A percentile compares a stretch with the other conserved stretches of the same genome.
Evolutionary conservation across 2,797 vertebrate species (phyloP).

Genomic region (Leontopithecus rosalia): DNA sequence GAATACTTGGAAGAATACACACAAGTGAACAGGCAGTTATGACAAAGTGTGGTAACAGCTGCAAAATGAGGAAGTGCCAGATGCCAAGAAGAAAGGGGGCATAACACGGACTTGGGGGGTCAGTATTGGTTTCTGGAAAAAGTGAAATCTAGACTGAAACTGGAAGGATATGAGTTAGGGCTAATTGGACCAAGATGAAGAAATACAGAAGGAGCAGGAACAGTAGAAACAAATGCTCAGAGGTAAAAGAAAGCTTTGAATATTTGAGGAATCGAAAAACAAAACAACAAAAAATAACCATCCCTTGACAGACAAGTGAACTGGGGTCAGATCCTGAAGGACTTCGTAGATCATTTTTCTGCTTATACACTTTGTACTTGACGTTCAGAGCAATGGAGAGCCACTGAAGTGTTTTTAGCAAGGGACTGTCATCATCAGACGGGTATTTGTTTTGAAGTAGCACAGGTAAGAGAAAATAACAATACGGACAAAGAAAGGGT

Average conservation of each 20-base stretch:
- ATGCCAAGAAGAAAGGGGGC: background rate
- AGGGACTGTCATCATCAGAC: background rate
- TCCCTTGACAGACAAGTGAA: background rate
- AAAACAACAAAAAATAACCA: background rate
- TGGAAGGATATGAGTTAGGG: constrained; percentile 14
- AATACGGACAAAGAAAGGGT: background rate
- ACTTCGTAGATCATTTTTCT: background rate
- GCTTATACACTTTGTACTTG: background rate
- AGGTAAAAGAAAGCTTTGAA: background rate
- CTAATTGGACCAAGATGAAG: background rate
- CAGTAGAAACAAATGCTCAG: background rate
- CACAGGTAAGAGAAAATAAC: background rate
- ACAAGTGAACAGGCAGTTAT: background rate
- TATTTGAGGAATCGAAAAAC: background rate
- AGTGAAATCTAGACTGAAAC: background rate
- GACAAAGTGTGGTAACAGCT: background rate
- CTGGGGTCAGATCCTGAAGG: background rate
- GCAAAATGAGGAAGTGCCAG: background rate
- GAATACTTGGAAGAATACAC: background rate
- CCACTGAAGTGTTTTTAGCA: background rate
- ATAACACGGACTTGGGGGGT: too few relatives aligned
- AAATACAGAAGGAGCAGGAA: background rate
- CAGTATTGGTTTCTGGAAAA: background rate
- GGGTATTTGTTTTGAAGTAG: background rate
- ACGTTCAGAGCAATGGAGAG: background rate